These are phyloP conservation scores for Neomorphus geoffroyi DNA, from an alignment of 2,797 vertebrate species.

Conservation along the genomic window DNA sequence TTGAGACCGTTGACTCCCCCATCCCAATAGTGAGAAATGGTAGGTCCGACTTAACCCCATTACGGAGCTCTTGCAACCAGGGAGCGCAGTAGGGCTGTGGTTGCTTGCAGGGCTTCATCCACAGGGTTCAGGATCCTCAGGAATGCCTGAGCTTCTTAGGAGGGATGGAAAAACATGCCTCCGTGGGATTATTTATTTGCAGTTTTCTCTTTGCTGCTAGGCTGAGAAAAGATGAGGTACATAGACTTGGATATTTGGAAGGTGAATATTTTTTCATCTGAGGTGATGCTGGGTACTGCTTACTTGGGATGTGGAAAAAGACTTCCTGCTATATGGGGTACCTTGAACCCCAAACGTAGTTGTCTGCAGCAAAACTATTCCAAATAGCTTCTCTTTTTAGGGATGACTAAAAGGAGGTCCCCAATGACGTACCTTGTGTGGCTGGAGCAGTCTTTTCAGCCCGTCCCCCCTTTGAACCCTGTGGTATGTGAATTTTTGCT, in stretches of 20 bases:
- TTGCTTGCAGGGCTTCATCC: background rate
- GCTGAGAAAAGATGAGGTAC: fast-evolving
- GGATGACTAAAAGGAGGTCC: background rate
- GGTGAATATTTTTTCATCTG: background rate
- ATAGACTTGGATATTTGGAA: background rate
- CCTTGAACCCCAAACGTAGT: background rate
- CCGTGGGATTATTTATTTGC: fast-evolving
- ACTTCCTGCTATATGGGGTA: background rate
- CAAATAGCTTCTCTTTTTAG: background rate
- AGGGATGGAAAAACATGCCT: background rate
- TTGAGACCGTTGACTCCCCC: background rate
- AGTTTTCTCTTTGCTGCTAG: background rate
- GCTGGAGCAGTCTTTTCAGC: background rate
- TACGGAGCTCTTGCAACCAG: background rate
- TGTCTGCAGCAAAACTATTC: background rate
- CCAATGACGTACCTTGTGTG: fast-evolving
- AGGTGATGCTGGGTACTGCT: fast-evolving
- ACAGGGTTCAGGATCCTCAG: background rate
- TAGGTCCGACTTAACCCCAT: background rate
- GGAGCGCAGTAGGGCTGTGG: background rate
- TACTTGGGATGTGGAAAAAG: background rate
- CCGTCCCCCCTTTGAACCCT: constrained; percentile 46
- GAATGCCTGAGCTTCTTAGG: background rate
- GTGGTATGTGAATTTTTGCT: constrained; percentile 60
- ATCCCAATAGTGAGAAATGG: background rate